phyloP scores from a whole-genome alignment of 2,113 vertebrate species.

The Urocynchramus pylzowi region DNA sequence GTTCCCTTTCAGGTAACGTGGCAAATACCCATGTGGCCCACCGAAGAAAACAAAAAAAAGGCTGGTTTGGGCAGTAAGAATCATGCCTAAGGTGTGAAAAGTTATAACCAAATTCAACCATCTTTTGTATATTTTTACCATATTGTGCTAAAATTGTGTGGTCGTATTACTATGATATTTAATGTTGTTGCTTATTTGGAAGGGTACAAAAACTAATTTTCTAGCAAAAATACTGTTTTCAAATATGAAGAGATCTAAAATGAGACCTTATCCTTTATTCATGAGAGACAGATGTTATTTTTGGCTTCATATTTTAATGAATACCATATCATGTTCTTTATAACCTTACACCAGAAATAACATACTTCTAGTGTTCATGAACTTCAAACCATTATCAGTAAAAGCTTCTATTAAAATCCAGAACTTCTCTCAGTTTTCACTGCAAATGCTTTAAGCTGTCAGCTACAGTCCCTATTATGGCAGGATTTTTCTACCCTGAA shows the following conservation, averaged over 20 bases:
- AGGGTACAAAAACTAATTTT: conserved; percentile 48
- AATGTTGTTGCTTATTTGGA: conserved; percentile 31
- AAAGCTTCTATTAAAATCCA: conserved; percentile 66
- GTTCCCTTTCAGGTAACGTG: background rate
- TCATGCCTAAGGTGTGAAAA: conserved; percentile 4
- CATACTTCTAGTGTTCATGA: conserved; percentile 46
- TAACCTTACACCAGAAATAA: conserved; percentile 67
- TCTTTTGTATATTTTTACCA: conserved; percentile 35
- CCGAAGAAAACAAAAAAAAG: background rate
- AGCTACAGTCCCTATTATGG: background rate
- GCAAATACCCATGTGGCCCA: background rate
- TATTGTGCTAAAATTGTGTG: background rate
- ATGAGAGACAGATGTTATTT: conserved; percentile 78
- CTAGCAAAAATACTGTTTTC: conserved; percentile 45
- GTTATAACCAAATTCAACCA: background rate
- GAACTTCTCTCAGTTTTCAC: conserved; percentile 22
- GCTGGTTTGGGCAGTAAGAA: background rate
- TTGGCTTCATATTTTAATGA: conserved; percentile 71
- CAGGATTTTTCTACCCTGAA: background rate
- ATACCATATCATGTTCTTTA: conserved; percentile 70
- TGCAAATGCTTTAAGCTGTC: conserved; percentile 39
- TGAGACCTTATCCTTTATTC: conserved; percentile 65
- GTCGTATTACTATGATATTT: conserved; percentile 25
- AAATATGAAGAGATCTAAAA: conserved; percentile 67
- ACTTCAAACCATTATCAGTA: conserved; percentile 65